Base-by-base conservation (phyloP, 53 echinoderm and acorn worm species). In the Patiria pectinifera region DNA sequence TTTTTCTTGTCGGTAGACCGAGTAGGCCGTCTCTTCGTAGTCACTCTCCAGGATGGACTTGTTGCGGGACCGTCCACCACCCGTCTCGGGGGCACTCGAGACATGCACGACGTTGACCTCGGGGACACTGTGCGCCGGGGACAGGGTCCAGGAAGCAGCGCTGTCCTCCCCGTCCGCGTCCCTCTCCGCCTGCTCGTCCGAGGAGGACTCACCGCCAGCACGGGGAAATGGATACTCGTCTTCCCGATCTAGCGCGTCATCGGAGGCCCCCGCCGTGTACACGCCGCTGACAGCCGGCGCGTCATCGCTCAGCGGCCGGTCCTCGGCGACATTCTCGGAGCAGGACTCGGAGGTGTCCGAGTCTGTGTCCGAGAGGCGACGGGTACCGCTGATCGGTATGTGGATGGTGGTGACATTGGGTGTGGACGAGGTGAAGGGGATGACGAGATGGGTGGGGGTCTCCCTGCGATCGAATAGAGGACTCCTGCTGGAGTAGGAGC, bases 391-490 rank as follows among this genome's bases (percentile, higher is more conserved):
- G 60, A 87, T 43, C 43, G 87, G 87, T 18, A 87, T 87, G 87
- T 87, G 87, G 44, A 87, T 87, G 87, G 87, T 87, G 24, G 87
- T 87, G 11, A 87, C 35, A 25, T 59, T 87, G 14, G 87, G 87
- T 2, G 77, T 87, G 87, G 87, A 78, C 0, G 87, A 87, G 76
- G 59, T 4, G 87, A 87, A 78, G 14, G 78, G 78, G 3, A 78
- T 58, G 62, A 87, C 87, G 21, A 87, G 25, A 18, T 44, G 87
- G 78, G 77, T 23, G 5, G 87, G 78, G 24, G 48, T 76, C 58
- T 76, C 78, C 15, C 47, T 87, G 25, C 43, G 62, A 35, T 60
- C 44, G 59, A 87, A 49, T 14, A 87, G 60, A 16, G 87, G 87
- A 45, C 62, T 87, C 77, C 76, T 59, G 45, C 74, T 74, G n/a